phyloP scores from a whole-genome alignment of 1,140 invertebrate genomes.

The Melanaphis sacchari region DNA sequence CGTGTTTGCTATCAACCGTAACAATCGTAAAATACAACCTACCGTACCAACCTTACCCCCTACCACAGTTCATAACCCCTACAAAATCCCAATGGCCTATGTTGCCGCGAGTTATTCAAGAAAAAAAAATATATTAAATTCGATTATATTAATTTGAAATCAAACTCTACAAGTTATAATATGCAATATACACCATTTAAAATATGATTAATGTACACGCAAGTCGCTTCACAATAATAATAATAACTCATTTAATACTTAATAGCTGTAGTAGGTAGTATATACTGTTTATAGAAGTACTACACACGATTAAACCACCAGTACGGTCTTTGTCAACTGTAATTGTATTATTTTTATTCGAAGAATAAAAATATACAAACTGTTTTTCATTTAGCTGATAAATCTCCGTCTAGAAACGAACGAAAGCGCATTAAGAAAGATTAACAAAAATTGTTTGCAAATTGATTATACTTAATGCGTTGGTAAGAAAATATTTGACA shows the following conservation, averaged over 20 bases:
- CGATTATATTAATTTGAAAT: neutral
- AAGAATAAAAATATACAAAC: neutral
- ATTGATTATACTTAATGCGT: neutral
- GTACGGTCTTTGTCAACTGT: neutral
- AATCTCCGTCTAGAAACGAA: neutral
- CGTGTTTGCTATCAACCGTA: no score
- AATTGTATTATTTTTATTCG: neutral
- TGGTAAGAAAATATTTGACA: neutral
- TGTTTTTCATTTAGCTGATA: neutral
- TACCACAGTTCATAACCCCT: no score
- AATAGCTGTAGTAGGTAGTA: neutral
- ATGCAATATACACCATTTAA: neutral
- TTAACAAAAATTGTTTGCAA: neutral
- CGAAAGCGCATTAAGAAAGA: neutral
- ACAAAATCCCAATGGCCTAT: no score
- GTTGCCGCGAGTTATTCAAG: no score
- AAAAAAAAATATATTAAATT: no score
- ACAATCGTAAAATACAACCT: no score
- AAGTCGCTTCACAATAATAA: neutral
- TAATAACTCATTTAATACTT: neutral
- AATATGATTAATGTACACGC: slow-evolving; percentile 6
- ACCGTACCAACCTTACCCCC: no score
- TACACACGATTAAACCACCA: neutral
- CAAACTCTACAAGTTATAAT: neutral
- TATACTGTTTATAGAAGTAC: neutral